phyloP scores from a whole-genome alignment of 2,888 invertebrate species.

The Kuschelorhynchus macadamiae region DNA sequence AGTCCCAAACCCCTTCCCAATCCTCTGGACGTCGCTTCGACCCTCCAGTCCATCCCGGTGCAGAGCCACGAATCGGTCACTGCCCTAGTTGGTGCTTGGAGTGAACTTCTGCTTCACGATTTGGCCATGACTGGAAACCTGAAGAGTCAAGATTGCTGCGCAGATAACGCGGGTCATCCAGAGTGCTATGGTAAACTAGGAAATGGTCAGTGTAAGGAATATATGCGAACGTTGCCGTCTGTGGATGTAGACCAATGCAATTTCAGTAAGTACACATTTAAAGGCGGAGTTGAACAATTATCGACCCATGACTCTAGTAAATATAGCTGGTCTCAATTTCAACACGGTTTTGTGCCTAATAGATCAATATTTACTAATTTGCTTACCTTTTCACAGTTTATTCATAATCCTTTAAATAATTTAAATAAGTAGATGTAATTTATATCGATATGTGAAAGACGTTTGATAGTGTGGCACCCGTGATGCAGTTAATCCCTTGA shows the following conservation, averaged over 20 bases:
- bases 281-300: too few species aligned
- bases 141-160: slow-evolving; percentile 70
- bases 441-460: too few species aligned
- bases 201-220: slow-evolving; percentile 73
- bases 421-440: too few species aligned
- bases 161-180: slow-evolving; percentile 66
- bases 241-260: slow-evolving; percentile 75
- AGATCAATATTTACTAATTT: too few species aligned
- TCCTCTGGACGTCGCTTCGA: slow-evolving; percentile 73
- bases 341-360: too few species aligned
- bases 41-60: slow-evolving; percentile 72
- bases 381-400: too few species aligned
- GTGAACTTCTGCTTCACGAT: slow-evolving; percentile 82
- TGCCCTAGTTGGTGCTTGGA: slow-evolving; percentile 85
- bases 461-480: too few species aligned
- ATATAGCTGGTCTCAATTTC: too few species aligned
- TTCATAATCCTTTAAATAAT: too few species aligned
- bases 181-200: slow-evolving; percentile 72
- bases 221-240: slow-evolving; percentile 80
- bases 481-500: too few species aligned
- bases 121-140: slow-evolving; percentile 78
- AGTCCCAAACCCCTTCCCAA: slow-evolving; percentile 70
- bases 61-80: slow-evolving; percentile 81
- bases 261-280: slow-evolving; percentile 75
- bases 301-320: too few species aligned